A percentile compares a stretch with the other conserved stretches of the same genome.
Evolutionary conservation across 2,888 invertebrate species (phyloP).

Genomic region (Vanessa cardui): DNA sequence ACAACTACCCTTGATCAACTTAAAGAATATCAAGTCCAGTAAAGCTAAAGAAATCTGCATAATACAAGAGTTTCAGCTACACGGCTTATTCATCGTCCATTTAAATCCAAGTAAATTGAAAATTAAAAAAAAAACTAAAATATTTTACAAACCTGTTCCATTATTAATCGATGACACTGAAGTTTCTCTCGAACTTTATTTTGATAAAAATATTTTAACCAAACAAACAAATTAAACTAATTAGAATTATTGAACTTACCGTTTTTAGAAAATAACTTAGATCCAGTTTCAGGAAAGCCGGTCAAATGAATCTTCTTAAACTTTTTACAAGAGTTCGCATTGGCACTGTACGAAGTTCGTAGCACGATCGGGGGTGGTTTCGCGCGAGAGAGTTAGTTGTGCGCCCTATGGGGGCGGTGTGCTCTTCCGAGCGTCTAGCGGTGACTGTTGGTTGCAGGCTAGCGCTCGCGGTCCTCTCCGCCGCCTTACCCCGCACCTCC

Average conservation of each 20-base stretch:
- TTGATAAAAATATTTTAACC: constrained; percentile 33
- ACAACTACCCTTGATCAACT: constrained; percentile 54
- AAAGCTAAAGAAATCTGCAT: constrained; percentile 39
- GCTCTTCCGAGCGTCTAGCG: constrained; percentile 76
- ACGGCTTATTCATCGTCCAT: constrained; percentile 11
- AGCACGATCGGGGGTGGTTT: constrained; percentile 69
- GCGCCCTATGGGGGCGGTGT: constrained; percentile 77
- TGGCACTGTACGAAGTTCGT: constrained; percentile 70
- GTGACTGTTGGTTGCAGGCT: constrained; percentile 68
- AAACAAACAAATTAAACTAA: constrained; percentile 32
- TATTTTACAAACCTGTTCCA: constrained; percentile 33
- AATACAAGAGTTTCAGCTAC: constrained; percentile 31
- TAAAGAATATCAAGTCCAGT: constrained; percentile 25
- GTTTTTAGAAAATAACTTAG: constrained; percentile 48
- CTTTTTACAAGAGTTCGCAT: constrained; percentile 56
- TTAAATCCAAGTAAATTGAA: constrained; percentile 24
- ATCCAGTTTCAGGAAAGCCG: constrained; percentile 47
- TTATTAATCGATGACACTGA: constrained; percentile 41
- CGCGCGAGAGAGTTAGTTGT: constrained; percentile 56
- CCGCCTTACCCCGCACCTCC: constrained; percentile 67
- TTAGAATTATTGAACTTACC: constrained; percentile 49
- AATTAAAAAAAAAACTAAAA: constrained; percentile 21
- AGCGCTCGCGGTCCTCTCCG: constrained; percentile 60
- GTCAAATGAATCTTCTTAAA: constrained; percentile 36
- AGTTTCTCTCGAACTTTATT: constrained; percentile 48